A percentile compares a stretch with the other conserved stretches of the same genome.
Evolutionary conservation across 2,888 invertebrate species (phyloP).

Genomic region (Nomada fabriciana): DNA sequence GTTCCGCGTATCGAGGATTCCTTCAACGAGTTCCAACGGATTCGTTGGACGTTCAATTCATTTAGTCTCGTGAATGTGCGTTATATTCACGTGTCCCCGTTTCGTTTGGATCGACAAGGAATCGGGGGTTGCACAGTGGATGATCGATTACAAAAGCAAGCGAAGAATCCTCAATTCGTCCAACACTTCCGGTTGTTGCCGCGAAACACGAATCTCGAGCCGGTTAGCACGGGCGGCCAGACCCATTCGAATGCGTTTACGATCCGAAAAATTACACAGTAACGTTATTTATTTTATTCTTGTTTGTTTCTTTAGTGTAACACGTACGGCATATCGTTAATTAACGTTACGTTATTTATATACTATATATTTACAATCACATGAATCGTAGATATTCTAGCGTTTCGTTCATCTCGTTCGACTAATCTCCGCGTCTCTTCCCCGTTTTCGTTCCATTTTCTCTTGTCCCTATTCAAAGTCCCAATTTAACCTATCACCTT

Average conservation of each 20-base stretch:
- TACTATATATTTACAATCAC: conserved; percentile 84
- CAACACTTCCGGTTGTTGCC: not conserved
- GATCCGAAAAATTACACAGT: conserved; percentile 81
- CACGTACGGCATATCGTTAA: conserved; percentile 84
- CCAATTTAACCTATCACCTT: not conserved
- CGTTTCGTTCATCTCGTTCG: conserved; percentile 79
- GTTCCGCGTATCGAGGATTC: not conserved
- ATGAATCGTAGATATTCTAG: conserved; percentile 83
- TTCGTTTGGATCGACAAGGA: not conserved
- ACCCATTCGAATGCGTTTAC: conserved; percentile 78
- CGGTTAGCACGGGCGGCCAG: conserved; percentile 84
- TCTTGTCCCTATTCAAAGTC: not conserved
- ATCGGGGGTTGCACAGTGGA: not conserved
- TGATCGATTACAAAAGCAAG: not conserved
- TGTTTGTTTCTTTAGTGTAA: conserved; percentile 80
- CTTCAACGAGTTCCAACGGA: not conserved
- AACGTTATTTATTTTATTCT: conserved; percentile 77
- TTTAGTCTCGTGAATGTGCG: not conserved
- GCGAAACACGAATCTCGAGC: conserved; percentile 49
- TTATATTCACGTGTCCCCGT: not conserved
- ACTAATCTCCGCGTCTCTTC: conserved; percentile 27
- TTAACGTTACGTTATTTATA: conserved; percentile 82
- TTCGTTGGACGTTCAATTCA: not conserved
- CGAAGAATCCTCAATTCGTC: not conserved
- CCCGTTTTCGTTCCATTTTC: conserved; percentile 34